Percentiles rank a stretch among this genome's conserved stretches.
Conservation (phyloP, 2,113 vertebrate species). For the Pterophyllum scalare region DNA sequence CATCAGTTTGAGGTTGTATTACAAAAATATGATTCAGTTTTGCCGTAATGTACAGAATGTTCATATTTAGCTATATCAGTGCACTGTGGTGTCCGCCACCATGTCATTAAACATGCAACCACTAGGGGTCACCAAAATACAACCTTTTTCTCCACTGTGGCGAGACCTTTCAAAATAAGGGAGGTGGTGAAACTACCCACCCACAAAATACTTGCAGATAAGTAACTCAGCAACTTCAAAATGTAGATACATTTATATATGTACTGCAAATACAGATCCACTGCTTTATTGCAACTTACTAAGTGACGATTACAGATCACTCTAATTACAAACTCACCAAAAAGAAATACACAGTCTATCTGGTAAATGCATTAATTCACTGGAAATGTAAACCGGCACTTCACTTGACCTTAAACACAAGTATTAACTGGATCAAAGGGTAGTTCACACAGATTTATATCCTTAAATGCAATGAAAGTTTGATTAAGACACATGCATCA, state of each 20-base stretch:
- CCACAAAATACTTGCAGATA: neutral
- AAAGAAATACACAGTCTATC: neutral
- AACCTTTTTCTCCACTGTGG: neutral
- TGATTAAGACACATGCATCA: neutral
- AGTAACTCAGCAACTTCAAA: neutral
- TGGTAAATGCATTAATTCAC: neutral
- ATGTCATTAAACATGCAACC: neutral
- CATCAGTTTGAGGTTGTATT: neutral
- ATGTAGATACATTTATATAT: neutral
- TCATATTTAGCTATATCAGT: neutral
- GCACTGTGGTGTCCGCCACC: neutral
- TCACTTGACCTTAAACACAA: neutral
- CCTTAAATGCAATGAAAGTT: neutral
- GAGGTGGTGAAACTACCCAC: neutral
- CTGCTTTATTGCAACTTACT: neutral
- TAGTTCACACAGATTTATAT: neutral
- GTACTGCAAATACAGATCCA: neutral
- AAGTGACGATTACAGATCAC: neutral
- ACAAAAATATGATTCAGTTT: neutral
- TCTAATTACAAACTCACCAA: neutral
- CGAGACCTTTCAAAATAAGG: neutral
- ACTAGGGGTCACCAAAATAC: neutral
- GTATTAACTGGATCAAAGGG: neutral
- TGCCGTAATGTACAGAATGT: neutral
- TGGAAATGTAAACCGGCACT: neutral